Conservation (phyloP, 2,888 invertebrate species). For the Zygogramma bicolorata region DNA sequence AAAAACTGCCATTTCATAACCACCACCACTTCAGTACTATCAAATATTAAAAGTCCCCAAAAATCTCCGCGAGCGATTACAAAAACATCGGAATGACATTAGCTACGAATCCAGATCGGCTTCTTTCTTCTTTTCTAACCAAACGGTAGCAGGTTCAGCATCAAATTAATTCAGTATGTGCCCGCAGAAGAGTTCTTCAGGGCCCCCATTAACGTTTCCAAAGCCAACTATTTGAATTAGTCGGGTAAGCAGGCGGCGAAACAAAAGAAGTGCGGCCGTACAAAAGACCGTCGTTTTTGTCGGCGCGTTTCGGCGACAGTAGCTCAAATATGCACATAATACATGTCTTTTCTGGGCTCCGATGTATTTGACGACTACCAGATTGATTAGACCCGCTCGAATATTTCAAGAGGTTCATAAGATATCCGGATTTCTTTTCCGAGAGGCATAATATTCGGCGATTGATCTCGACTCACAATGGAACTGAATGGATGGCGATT, state of each 20-base stretch:
- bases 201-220: constrained; percentile 59
- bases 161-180: constrained; percentile 52
- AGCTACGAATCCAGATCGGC: constrained; percentile 43
- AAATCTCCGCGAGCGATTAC: constrained; percentile 31
- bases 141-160: constrained; percentile 51
- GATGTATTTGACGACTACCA: constrained; percentile 56
- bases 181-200: constrained; percentile 39
- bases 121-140: constrained; percentile 34
- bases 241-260: constrained; percentile 59
- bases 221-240: constrained; percentile 62
- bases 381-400: constrained; percentile 50
- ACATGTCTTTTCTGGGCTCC: constrained; percentile 52
- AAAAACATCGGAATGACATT: constrained; percentile 48
- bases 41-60: constrained; percentile 32
- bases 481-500: constrained; percentile 28
- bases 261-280: constrained; percentile 62
- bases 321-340: constrained; percentile 62
- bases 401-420: constrained; percentile 35
- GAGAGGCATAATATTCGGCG: constrained; percentile 18
- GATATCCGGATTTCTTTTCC: constrained; percentile 31
- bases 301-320: constrained; percentile 58
- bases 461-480: constrained; percentile 19
- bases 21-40: constrained; percentile 25
- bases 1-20: constrained; percentile 5
- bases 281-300: constrained; percentile 61